phyloP scores from a whole-genome alignment of 2,888 invertebrate genomes.

The Camptogramma bilineatum region DNA sequence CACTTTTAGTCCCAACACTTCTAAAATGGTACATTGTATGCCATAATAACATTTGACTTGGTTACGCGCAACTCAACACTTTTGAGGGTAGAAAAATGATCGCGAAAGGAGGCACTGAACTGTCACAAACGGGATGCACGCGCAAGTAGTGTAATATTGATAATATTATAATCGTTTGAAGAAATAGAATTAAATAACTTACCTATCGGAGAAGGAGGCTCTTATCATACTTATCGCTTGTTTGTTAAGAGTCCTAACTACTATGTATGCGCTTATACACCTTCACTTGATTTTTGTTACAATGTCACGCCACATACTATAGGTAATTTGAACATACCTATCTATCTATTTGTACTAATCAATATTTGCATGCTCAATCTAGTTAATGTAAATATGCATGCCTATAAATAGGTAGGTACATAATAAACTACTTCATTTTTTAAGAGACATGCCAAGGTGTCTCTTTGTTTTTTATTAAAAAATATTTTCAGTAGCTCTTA shows the following conservation, averaged over 20 bases:
- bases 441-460: no score
- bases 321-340: neutral
- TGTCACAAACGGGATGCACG: constrained; percentile 42
- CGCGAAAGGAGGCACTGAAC: constrained; percentile 28
- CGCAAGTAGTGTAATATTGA: constrained; percentile 59
- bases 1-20: constrained; percentile 60
- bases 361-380: no score
- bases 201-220: constrained; percentile 49
- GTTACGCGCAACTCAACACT: constrained; percentile 31
- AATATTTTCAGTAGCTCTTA: no score
- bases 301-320: neutral
- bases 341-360: no score
- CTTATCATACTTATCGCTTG: constrained; percentile 79
- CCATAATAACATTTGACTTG: constrained; percentile 66
- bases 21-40: constrained; percentile 58
- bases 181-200: constrained; percentile 62
- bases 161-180: constrained; percentile 67
- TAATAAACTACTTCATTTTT: no score
- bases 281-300: constrained; percentile 1
- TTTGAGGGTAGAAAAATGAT: constrained; percentile 35
- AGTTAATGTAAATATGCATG: no score
- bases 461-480: no score
- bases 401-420: no score
- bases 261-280: constrained; percentile 35
- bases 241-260: constrained; percentile 62